A percentile compares a stretch with the other conserved stretches of the same genome.
Evolutionary conservation across 53 echinoderm and acorn worm genomes (phyloP).

Genomic region (Temnopleurus reevesii): DNA sequence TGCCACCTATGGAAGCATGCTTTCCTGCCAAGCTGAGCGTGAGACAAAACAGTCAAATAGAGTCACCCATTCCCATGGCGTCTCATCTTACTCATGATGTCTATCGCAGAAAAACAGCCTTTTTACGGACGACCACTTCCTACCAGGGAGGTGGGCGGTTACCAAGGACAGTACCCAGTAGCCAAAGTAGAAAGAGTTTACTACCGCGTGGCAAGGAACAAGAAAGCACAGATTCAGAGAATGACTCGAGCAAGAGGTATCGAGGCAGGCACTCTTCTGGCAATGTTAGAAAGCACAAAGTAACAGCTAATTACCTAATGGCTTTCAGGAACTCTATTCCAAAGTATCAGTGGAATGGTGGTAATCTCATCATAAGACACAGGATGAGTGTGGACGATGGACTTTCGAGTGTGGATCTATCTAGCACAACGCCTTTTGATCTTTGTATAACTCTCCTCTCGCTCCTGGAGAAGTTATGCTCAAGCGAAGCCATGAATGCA

Average conservation of each 20-base stretch:
- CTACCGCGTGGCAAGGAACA: slow-evolving; percentile 1
- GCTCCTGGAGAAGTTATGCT: slow-evolving; percentile 83
- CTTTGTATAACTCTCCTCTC: slow-evolving; percentile 87
- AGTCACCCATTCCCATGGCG: slow-evolving; percentile 18
- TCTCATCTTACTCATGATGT: slow-evolving; percentile 51
- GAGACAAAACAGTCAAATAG: background rate
- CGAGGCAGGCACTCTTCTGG: background rate
- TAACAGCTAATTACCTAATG: slow-evolving; percentile 51
- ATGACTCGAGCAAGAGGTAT: slow-evolving; percentile 6
- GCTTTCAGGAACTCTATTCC: slow-evolving; percentile 65
- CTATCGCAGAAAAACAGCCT: slow-evolving; percentile 57
- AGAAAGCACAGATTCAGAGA: slow-evolving; percentile 64
- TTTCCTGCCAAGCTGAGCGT: slow-evolving; percentile 41
- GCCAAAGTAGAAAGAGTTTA: background rate
- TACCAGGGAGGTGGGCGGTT: slow-evolving; percentile 2
- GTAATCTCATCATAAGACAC: slow-evolving; percentile 55
- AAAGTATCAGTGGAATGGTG: slow-evolving; percentile 60
- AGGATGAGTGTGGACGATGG: slow-evolving; percentile 58
- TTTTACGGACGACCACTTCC: slow-evolving; percentile 16
- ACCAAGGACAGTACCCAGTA: background rate
- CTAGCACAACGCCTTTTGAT: slow-evolving; percentile 74
- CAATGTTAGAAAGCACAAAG: slow-evolving; percentile 45
- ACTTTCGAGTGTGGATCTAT: slow-evolving; percentile 31
- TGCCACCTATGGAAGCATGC: slow-evolving; percentile 50
- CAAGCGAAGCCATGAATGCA: slow-evolving; percentile 85